Percentiles rank a stretch among this genome's conserved stretches.
phyloP scores from a whole-genome alignment of 2,888 invertebrate species.

The Synanthedon andrenaeformis region DNA sequence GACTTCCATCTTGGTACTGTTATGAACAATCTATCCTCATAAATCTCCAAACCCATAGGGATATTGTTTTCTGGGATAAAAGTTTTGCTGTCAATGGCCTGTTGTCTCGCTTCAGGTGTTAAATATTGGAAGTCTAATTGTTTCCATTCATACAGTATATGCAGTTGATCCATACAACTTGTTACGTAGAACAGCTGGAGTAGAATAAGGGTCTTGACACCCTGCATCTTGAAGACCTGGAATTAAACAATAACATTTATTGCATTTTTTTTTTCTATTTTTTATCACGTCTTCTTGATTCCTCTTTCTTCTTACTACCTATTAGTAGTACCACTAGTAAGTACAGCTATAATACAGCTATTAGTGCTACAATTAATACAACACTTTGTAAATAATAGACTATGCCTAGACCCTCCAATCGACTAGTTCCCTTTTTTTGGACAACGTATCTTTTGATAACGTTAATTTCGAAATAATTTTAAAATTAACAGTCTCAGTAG shows the following conservation, averaged over 20 bases:
- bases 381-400: too few species aligned
- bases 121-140: slow-evolving; percentile 78
- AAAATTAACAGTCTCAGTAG: too few species aligned
- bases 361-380: too few species aligned
- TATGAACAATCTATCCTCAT: slow-evolving; percentile 75
- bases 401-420: too few species aligned
- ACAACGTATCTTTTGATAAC: too few species aligned
- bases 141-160: slow-evolving; percentile 79
- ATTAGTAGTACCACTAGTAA: too few species aligned
- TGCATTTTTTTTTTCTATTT: too few species aligned
- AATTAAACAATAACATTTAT: slow-evolving; percentile 6
- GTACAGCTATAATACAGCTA: too few species aligned
- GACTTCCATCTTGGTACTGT: slow-evolving; percentile 81
- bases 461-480: too few species aligned
- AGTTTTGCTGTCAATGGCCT: slow-evolving; percentile 68
- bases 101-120: slow-evolving; percentile 62
- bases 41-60: slow-evolving; percentile 80
- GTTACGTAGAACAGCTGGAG: slow-evolving; percentile 44
- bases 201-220: slow-evolving; percentile 34
- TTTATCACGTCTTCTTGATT: too few species aligned
- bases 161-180: slow-evolving; percentile 74
- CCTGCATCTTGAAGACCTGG: slow-evolving; percentile 44
- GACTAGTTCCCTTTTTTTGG: too few species aligned
- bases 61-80: slow-evolving; percentile 80
- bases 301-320: too few species aligned